phyloP scores from a whole-genome alignment of 2,888 invertebrate species.

The Criorhina ranunculi region DNA sequence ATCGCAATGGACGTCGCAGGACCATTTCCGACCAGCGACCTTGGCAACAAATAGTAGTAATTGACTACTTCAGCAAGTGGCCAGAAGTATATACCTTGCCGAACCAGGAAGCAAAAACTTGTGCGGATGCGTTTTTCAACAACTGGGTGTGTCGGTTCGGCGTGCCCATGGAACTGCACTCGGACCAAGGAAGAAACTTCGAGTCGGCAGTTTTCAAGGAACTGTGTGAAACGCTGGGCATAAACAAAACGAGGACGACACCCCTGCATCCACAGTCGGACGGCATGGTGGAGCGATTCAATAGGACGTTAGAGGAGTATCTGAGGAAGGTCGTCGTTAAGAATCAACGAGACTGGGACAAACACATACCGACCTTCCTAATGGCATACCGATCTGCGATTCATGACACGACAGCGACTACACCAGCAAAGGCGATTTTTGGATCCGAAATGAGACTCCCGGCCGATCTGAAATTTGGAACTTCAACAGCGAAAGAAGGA shows the following conservation, averaged over 20 bases:
- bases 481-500: too few relatives aligned
- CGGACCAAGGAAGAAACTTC: slow-evolving; percentile 60
- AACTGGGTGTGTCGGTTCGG: slow-evolving; percentile 62
- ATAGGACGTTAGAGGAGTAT: slow-evolving; percentile 36
- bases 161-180: slow-evolving; percentile 51
- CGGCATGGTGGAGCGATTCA: slow-evolving; percentile 61
- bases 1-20: neutral
- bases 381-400: too few relatives aligned
- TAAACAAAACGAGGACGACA: slow-evolving; percentile 40
- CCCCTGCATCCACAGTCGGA: slow-evolving; percentile 45
- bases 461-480: too few relatives aligned
- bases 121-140: slow-evolving; percentile 45
- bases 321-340: slow-evolving; percentile 10
- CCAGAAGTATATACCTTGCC: too few relatives aligned
- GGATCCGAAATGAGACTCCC: too few relatives aligned
- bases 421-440: too few relatives aligned
- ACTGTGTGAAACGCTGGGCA: slow-evolving; percentile 1
- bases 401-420: too few relatives aligned
- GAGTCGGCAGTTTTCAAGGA: slow-evolving; percentile 28
- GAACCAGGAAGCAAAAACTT: slow-evolving; percentile 57
- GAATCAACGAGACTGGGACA: too few relatives aligned
- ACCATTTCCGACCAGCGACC: too few relatives aligned
- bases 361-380: too few relatives aligned
- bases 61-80: too few relatives aligned
- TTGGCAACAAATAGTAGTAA: too few relatives aligned